Conservation (phyloP, 2,888 invertebrate genomes). For the Drosophila meridionalis region DNA sequence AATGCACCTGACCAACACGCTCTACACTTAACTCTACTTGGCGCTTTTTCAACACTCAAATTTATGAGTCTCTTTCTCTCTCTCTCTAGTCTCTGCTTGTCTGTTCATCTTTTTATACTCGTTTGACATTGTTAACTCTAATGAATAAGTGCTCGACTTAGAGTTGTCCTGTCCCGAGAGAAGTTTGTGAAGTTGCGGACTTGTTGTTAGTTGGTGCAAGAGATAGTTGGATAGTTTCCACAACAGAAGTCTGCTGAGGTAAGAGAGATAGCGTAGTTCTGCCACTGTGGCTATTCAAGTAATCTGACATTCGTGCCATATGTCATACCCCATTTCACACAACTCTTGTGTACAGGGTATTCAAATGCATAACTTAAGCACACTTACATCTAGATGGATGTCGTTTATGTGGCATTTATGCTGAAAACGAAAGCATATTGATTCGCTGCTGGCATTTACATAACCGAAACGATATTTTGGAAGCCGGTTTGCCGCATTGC, state of each 20-base stretch:
- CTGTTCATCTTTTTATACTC: conserved; percentile 2
- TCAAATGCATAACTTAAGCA: conserved; percentile 47
- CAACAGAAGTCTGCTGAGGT: not conserved
- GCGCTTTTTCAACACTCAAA: conserved; percentile 40
- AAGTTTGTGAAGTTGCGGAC: not conserved
- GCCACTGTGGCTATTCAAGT: not conserved
- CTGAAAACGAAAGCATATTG: conserved; percentile 69
- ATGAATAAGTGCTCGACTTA: conserved; percentile 1
- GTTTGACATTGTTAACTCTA: conserved; percentile 40
- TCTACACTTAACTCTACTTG: conserved; percentile 30
- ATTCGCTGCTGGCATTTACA: conserved; percentile 65
- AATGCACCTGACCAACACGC: conserved; percentile 59
- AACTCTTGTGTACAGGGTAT: conserved; percentile 2
- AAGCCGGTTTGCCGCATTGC: conserved; percentile 63
- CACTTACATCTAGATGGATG: conserved; percentile 62
- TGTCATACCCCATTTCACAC: not conserved
- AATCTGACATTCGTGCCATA: not conserved
- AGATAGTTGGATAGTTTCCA: too few species aligned
- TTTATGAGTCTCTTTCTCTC: conserved; percentile 50
- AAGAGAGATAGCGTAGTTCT: too few species aligned
- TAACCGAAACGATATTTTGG: conserved; percentile 51
- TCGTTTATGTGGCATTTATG: conserved; percentile 69
- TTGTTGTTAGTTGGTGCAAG: not conserved
- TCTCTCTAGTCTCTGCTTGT: not conserved
- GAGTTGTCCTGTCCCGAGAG: not conserved